These are phyloP conservation scores for Helarctos malayanus DNA, from an alignment of 2,797 vertebrate species.

Conservation along the genomic window DNA sequence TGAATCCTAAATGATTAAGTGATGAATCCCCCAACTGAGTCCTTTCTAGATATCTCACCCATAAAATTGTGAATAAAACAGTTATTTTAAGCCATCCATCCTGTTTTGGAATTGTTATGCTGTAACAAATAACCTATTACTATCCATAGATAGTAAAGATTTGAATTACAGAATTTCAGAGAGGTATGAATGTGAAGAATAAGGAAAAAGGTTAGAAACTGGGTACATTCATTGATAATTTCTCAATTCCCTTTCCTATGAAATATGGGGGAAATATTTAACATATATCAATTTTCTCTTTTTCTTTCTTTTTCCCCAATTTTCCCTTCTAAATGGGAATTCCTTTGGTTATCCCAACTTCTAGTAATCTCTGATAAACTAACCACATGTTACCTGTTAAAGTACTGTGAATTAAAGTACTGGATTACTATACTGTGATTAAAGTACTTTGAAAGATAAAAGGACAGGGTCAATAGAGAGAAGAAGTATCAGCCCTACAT, in stretches of 20 bases:
- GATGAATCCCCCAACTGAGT: background rate
- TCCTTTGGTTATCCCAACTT: background rate
- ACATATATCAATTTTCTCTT: background rate
- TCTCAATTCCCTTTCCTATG: background rate
- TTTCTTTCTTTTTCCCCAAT: background rate
- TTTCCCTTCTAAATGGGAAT: constrained; percentile 1
- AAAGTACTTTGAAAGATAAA: background rate
- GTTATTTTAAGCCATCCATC: background rate
- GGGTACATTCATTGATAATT: background rate
- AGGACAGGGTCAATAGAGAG: background rate
- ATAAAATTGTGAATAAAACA: constrained; percentile 12
- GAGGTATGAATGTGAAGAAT: background rate
- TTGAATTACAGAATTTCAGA: background rate
- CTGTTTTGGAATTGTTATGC: background rate
- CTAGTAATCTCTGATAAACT: background rate
- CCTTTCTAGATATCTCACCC: background rate
- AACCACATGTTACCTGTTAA: background rate
- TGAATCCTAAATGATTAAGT: background rate
- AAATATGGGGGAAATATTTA: background rate
- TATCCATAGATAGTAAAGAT: background rate
- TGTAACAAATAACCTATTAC: background rate
- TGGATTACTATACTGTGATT: background rate
- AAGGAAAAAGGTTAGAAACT: background rate
- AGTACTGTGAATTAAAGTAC: background rate
- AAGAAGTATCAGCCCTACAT: background rate